These are phyloP conservation scores for Pheosia tremula DNA, from an alignment of 2,888 invertebrate genomes.

Conservation along the genomic window DNA sequence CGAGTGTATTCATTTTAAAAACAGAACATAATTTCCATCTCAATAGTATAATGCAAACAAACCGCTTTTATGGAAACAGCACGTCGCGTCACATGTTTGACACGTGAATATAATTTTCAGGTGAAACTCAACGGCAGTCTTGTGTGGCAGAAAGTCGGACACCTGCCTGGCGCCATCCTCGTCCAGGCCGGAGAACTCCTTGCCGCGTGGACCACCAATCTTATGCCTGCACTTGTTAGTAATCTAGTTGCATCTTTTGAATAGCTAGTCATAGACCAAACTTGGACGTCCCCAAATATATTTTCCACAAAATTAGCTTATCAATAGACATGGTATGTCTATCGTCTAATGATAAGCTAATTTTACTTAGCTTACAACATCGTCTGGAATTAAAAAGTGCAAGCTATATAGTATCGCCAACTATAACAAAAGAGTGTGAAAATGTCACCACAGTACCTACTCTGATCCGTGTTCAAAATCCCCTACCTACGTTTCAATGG, in stretches of 20 bases:
- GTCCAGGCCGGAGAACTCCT: slow-evolving; percentile 91
- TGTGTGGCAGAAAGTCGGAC: slow-evolving; percentile 89
- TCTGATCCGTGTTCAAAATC: too few species aligned
- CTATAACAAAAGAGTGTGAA: too few species aligned
- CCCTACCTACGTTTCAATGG: too few species aligned
- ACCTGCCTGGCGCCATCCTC: slow-evolving; percentile 90
- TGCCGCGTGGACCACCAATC: slow-evolving; percentile 89
- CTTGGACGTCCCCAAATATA: background rate
- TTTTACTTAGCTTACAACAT: too few species aligned
- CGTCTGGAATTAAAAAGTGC: too few species aligned
- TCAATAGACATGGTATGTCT: too few species aligned
- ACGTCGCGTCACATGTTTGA: background rate
- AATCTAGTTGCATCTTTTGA: slow-evolving; percentile 1
- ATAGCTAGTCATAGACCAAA: too few species aligned
- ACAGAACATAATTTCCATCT: background rate
- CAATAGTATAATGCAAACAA: background rate
- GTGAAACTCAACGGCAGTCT: slow-evolving; percentile 87
- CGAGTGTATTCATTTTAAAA: background rate
- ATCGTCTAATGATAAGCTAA: too few species aligned
- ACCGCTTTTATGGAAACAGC: background rate
- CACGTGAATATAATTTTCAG: slow-evolving; percentile 50
- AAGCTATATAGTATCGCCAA: too few species aligned
- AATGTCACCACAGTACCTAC: too few species aligned
- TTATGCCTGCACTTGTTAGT: slow-evolving; percentile 88
- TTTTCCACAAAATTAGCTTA: background rate